These are phyloP conservation scores for Danio tinwini DNA, from an alignment of 2,797 vertebrate species.

Conservation along the genomic window DNA sequence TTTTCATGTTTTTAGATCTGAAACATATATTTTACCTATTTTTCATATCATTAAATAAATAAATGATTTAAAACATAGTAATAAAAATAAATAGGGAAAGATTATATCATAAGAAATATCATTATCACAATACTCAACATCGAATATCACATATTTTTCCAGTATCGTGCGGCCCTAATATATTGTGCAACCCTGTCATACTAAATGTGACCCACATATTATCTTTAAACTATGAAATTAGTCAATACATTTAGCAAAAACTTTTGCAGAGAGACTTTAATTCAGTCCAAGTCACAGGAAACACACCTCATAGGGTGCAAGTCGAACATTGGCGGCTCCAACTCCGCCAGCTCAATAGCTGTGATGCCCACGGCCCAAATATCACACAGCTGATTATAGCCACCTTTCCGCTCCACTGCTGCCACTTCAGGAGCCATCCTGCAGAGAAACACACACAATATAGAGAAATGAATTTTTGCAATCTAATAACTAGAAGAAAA, in stretches of 20 bases:
- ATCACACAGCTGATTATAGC: constrained; percentile 97
- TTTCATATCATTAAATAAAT: too few species aligned
- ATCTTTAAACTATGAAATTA: not conserved
- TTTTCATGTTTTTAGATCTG: too few species aligned
- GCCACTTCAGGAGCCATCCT: constrained; percentile 99
- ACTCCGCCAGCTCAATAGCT: constrained; percentile 95
- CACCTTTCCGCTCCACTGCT: constrained; percentile 96
- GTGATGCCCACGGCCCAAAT: constrained; percentile 99
- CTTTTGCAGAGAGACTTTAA: not conserved
- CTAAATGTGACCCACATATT: not conserved
- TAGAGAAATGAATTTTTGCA: not conserved
- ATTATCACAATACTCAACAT: too few species aligned
- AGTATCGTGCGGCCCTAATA: too few species aligned
- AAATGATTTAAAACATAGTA: too few species aligned
- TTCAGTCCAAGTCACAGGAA: not conserved
- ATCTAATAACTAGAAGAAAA: not conserved
- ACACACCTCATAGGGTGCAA: constrained; percentile 91
- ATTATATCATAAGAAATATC: too few species aligned
- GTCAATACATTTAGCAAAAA: not conserved
- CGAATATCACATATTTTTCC: too few species aligned
- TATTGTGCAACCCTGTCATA: too few species aligned
- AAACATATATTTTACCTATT: too few species aligned
- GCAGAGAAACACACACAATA: constrained; percentile 24
- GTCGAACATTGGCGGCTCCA: constrained; percentile 98
- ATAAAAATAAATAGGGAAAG: too few species aligned